Evolutionary conservation across 2,888 invertebrate genomes (phyloP).

Genomic region (Theodoxus fluviatilis): DNA sequence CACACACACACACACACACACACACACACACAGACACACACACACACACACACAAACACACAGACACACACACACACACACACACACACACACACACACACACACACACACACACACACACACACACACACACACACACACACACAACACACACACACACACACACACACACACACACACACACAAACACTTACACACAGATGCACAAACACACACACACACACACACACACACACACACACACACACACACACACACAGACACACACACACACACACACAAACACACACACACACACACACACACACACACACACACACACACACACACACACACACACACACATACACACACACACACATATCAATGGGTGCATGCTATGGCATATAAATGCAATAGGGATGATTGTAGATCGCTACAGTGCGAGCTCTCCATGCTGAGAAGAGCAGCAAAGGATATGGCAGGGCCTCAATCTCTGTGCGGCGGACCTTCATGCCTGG

Average conservation of each 20-base stretch:
- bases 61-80: background rate
- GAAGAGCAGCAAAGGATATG: conserved; percentile 46
- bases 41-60: background rate
- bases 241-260: background rate
- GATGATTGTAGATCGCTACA: background rate
- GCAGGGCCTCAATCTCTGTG: conserved; percentile 55
- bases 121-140: no score
- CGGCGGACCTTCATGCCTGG: conserved; percentile 53
- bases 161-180: background rate
- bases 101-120: background rate
- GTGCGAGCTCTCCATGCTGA: background rate
- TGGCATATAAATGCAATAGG: background rate
- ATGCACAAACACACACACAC: background rate
- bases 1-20: conserved; percentile 9
- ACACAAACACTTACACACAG: background rate
- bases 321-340: conserved; percentile 12
- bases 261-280: conserved; percentile 15
- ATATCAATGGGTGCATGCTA: background rate
- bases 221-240: background rate
- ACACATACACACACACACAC: background rate
- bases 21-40: conserved; percentile 14
- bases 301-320: no score
- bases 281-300: background rate
- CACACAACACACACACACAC: background rate
- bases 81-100: background rate